phyloP scores from a whole-genome alignment of 1,140 invertebrate species.

The Sinonovacula constricta region DNA sequence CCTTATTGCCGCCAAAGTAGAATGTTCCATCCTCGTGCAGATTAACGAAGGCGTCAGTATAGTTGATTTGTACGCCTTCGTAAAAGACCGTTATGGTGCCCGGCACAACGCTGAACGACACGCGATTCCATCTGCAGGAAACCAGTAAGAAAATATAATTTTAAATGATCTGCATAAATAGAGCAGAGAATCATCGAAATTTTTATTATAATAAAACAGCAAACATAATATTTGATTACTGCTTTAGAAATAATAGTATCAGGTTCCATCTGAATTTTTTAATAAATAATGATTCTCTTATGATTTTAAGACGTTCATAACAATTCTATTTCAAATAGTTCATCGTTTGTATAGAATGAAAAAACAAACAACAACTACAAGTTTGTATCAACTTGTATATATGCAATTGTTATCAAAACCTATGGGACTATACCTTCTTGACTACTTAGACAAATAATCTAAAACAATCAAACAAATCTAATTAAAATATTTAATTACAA shows the following conservation, averaged over 20 bases:
- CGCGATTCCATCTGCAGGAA: conserved; percentile 32
- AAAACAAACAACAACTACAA: too few species aligned
- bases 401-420: too few species aligned
- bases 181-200: neutral
- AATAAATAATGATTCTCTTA: neutral
- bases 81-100: conserved; percentile 21
- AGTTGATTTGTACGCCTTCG: neutral
- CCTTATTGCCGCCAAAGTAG: neutral
- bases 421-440: too few species aligned
- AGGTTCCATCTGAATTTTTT: neutral
- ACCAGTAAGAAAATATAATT: neutral
- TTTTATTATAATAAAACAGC: neutral
- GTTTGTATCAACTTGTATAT: too few species aligned
- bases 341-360: too few species aligned
- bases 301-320: too few species aligned
- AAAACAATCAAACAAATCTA: too few species aligned
- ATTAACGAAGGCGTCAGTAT: neutral
- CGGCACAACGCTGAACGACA: conserved; percentile 22
- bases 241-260: neutral
- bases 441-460: too few species aligned
- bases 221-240: neutral
- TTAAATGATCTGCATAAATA: neutral
- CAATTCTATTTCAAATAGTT: too few species aligned
- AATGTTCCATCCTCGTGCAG: neutral
- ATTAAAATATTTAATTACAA: too few species aligned